Base-by-base conservation (phyloP, 2,113 vertebrate genomes). In the Otus sunia region DNA sequence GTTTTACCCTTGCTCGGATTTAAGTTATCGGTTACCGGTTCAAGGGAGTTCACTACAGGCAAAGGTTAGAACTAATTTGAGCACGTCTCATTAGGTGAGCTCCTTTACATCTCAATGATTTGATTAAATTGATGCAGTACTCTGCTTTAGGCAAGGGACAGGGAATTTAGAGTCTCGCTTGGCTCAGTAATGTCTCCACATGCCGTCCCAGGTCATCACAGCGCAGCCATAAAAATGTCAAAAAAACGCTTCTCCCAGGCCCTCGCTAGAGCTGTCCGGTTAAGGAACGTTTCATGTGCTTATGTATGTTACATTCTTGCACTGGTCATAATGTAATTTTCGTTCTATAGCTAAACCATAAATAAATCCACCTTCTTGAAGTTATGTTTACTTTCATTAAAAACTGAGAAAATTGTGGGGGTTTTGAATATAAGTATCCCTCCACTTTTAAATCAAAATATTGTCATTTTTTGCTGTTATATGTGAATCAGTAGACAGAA, bases 211-310 rank as follows among this genome's bases (percentile, higher is more conserved):
- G 73, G 12, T 34, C 47, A 10, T 17, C 84, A 6, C 41, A 5
- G 77, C 27, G 1, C 72, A 47, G 72, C 63, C 86, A 1, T 26
- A 29, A 53, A 41, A 50, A 3, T 4, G 52, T 13, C 94, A 34
- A 32, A 30, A 30, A 13, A 1, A 5, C 6, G 1, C 12, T 23
- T 37, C n/a, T 29, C 64, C 64, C 84, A 2, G 84, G 37, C 77
- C 69, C 0, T 8, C 2, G 5, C 85, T 36, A 49, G 15, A 12
- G 55, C 37, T 50, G 6, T 0, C 62, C 0, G 0, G 23, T 16
- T 8, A 1, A 23, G n/a, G 43, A 90, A 1, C n/a, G 0, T 30
- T 12, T 15, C 4, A 1, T 8, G 0, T 2, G 18, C 76, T 41
- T 21, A 0, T 0, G 0, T 25, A 0, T 3, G 7, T 45, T 43